Base-by-base conservation (phyloP, 2,113 vertebrate species). In the Bettongia penicillata region DNA sequence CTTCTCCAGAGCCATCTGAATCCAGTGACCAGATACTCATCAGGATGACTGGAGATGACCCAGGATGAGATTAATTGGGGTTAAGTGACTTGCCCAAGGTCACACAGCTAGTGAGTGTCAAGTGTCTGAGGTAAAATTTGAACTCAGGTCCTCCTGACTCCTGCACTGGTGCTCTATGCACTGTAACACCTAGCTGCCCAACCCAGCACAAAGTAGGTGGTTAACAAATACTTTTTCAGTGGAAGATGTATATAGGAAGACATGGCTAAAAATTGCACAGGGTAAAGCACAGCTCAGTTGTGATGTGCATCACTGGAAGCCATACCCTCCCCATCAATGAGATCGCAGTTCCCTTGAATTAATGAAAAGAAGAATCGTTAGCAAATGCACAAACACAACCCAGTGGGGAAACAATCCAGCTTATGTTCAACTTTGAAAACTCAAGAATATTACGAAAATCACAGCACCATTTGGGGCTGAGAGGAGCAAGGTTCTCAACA, bases 361-460 rank as follows among this genome's bases (percentile, higher is more conserved):
- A 84, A n/a, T 43, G 19, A 84, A 84, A 84, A 43, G 68, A 77
- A 16, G 68, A 84, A 84, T 43, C 23, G 6, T 84, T 43, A 84
- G 68, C n/a, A 84, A 84, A 43, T 43, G n/a, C 19, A 84, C 84
- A 51, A 90, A 91, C 47, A 24, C 90, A 92, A 94, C 53, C 91
- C 53, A 49, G 89, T 89, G 37, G 37, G n/a, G 26, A 37, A 55
- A n/a, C 37, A 77, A 77, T 77, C 12, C 61, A 84, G 8, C 94
- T 90, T 55, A 55, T 51, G 11, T 43, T 77, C 48, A 53, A n/a
- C 5, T 48, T 53, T 91, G 92, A 96, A 95, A 94, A 93, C 19
- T 92, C 61, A 89, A 8, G 49, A 84, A 77, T 89, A 9, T 90
- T 61, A 53, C 89, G 55, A 96, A 92, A 49, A 93, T 19, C 48